Base-by-base conservation (phyloP, 2,113 vertebrate genomes). In the Sinocyclocheilus rhinocerous region DNA sequence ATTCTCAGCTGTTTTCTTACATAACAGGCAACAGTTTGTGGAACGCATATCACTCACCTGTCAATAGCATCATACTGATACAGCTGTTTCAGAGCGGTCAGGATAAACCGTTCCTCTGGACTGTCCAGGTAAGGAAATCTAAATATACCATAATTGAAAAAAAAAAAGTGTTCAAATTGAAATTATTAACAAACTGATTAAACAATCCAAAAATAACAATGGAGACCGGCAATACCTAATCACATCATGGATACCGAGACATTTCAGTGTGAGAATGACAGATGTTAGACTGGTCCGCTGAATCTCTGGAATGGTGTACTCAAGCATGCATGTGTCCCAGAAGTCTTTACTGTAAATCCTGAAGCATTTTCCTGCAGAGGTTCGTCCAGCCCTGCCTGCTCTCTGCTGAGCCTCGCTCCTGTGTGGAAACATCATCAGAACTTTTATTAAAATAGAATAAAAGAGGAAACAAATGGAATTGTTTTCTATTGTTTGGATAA, bases 41-140 rank as follows among this genome's bases (percentile, higher is more conserved):
- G 4, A 12, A 52, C 18, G 24, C 48, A 5, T 55, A 12, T 77
- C 24, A 50, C 48, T 94, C 91, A 98, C 98, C 98, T 97, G 95
- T 99, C 97, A 86, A 99, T 99, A 61, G 98, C 98, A 89, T 92
- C 94, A 89, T 96, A 99, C 67, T 99, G 97, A 90, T 98, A 99
- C 76, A 99, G 97, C 75, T 97, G 95, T 90, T 98, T 98, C 84
- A 99, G 93, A 63, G 98, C 98, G 86, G 97, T 97, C 48, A 99
- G 93, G 92, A 98, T 97, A 67, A 97, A 97, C 61, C 96, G 96
- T 91, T 99, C 98, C 70, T 99, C 97, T 61, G 98, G 98, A 45
- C 92, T 86, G 87, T 99, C 98, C 91, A 99, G 94, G 89, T 98
- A 99, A 48, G 98, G 97, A 93, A 99, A 99, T 65, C 98, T 99